A percentile compares a stretch with the other conserved stretches of the same genome.
These are phyloP conservation scores for Silurus glanis DNA, from an alignment of 2,113 vertebrate species.

Conservation along the genomic window DNA sequence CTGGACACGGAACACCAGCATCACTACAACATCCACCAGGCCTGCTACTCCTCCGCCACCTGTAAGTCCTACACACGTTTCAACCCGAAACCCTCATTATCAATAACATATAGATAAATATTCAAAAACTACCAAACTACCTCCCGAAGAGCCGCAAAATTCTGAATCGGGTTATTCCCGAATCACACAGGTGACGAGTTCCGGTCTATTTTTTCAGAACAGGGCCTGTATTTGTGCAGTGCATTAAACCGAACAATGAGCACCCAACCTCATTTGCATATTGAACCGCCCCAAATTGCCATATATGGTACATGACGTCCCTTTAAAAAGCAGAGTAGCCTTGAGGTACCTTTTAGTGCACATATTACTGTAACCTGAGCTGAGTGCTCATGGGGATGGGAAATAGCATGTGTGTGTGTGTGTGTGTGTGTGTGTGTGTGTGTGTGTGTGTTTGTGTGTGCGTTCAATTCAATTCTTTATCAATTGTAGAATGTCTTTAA, in stretches of 20 bases:
- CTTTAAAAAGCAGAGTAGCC: neutral
- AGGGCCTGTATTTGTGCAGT: too few species aligned
- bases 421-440: neutral
- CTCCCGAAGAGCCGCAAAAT: too few species aligned
- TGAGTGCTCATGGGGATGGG: neutral
- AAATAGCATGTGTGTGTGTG: neutral
- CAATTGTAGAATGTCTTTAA: too few species aligned
- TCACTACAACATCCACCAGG: conserved; percentile 72
- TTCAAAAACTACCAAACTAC: too few species aligned
- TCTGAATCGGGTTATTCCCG: too few species aligned
- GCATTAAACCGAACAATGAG: too few species aligned
- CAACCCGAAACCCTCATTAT: neutral
- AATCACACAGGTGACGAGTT: too few species aligned
- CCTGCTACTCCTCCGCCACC: conserved; percentile 81
- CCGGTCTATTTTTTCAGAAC: too few species aligned
- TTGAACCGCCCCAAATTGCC: neutral
- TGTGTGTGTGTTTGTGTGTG: neutral
- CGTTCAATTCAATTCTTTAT: too few species aligned
- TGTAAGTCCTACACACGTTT: conserved; percentile 66
- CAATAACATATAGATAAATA: too few species aligned
- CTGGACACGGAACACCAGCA: conserved; percentile 79
- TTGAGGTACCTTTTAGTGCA: neutral
- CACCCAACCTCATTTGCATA: neutral
- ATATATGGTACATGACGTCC: neutral
- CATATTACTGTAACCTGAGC: neutral